A percentile compares a stretch with the other conserved stretches of the same genome.
Evolutionary conservation across 2,797 vertebrate genomes (phyloP).

Genomic region (Onychomys leucogaster): DNA sequence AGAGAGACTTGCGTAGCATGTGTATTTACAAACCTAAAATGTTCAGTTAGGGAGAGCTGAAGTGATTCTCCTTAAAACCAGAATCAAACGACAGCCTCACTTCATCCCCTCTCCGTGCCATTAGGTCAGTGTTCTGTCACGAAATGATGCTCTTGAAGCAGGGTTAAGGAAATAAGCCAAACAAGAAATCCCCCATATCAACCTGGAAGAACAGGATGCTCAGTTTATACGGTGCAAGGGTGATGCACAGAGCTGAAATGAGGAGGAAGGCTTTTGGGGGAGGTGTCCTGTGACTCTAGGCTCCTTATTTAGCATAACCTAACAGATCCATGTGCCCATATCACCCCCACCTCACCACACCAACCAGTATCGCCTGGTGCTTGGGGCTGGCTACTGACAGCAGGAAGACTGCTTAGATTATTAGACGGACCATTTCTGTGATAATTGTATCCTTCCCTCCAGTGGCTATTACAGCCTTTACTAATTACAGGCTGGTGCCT

Average conservation of each 20-base stretch:
- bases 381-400: background rate
- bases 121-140: background rate
- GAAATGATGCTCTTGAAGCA: constrained; percentile 15
- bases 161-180: background rate
- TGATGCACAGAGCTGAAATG: background rate
- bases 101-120: background rate
- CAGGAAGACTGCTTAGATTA: constrained; percentile 28
- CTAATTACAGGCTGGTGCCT: constrained; percentile 66
- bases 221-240: background rate
- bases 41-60: background rate
- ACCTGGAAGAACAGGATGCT: background rate
- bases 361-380: background rate
- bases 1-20: background rate
- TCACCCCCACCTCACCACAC: background rate
- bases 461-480: constrained; percentile 64
- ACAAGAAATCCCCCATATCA: background rate
- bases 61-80: background rate
- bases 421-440: constrained; percentile 20
- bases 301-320: background rate
- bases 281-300: background rate
- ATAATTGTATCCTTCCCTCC: constrained; percentile 50
- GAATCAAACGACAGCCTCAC: background rate
- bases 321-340: background rate
- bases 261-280: background rate
- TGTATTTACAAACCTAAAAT: background rate